Conservation (phyloP, 2,797 vertebrate genomes). For the Natrix natrix region DNA sequence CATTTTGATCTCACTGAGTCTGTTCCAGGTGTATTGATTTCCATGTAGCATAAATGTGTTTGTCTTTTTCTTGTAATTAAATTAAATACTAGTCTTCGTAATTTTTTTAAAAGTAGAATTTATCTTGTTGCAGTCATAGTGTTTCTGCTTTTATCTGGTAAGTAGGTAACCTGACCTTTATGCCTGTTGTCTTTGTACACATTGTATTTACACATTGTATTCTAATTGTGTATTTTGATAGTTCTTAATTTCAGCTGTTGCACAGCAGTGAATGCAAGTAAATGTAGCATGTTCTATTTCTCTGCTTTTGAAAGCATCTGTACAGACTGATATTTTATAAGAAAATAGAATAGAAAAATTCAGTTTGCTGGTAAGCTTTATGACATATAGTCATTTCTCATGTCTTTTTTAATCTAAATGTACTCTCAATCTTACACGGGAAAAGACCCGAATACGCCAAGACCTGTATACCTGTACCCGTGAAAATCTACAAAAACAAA, state of each 20-base stretch:
- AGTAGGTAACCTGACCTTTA: slow-evolving; percentile 74
- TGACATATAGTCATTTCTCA: rapidly evolving
- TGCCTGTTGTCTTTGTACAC: slow-evolving; percentile 64
- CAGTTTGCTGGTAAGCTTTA: slow-evolving; percentile 79
- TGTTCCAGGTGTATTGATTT: not conserved
- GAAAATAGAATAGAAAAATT: slow-evolving; percentile 65
- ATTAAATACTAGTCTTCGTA: slow-evolving; percentile 42
- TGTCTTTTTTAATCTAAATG: not conserved
- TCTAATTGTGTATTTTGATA: slow-evolving; percentile 72
- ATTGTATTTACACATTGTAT: slow-evolving; percentile 64
- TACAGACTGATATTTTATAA: slow-evolving; percentile 52
- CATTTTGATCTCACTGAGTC: not conserved
- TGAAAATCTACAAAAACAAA: too few species aligned
- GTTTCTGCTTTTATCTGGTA: slow-evolving; percentile 66
- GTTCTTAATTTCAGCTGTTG: slow-evolving; percentile 74
- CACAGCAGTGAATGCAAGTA: slow-evolving; percentile 76
- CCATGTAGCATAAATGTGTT: not conserved
- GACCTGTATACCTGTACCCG: too few species aligned
- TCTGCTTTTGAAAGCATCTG: slow-evolving; percentile 64
- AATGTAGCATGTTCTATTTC: slow-evolving; percentile 67
- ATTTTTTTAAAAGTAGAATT: slow-evolving; percentile 64
- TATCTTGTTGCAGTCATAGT: slow-evolving; percentile 55
- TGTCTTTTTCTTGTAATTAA: not conserved
- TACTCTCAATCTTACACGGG: too few species aligned
- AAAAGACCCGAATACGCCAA: too few species aligned